These are phyloP conservation scores for Diprion similis DNA, from an alignment of 1,140 invertebrate species.

Conservation along the genomic window DNA sequence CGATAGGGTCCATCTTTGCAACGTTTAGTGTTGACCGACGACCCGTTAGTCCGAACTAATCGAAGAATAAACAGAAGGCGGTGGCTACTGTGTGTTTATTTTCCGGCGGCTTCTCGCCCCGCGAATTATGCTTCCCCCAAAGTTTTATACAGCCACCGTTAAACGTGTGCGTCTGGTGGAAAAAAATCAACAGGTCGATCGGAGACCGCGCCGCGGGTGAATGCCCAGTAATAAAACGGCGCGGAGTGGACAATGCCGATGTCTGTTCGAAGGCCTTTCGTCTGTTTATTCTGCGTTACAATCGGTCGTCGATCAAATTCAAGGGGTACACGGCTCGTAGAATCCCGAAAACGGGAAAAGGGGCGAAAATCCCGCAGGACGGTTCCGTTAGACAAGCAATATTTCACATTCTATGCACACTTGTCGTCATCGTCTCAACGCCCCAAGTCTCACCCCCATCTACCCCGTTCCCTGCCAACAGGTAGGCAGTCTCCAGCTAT, in stretches of 20 bases:
- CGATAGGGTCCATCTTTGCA: background rate
- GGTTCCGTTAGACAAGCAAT: constrained; percentile 29
- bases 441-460: background rate
- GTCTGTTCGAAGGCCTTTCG: too few species aligned
- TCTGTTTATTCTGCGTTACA: too few species aligned
- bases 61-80: constrained; percentile 4
- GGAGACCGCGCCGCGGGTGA: too few species aligned
- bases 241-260: too few species aligned
- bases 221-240: too few species aligned
- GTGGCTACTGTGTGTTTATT: background rate
- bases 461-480: background rate
- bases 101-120: background rate
- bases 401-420: constrained; percentile 57
- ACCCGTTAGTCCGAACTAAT: constrained; percentile 5
- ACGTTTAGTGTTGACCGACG: background rate
- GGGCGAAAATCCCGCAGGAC: background rate
- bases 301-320: too few species aligned
- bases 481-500: constrained; percentile 8
- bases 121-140: background rate
- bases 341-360: too few species aligned
- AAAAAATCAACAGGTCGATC: background rate
- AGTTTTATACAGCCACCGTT: too few species aligned
- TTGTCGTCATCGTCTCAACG: constrained; percentile 35
- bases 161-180: too few species aligned
- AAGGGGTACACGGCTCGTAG: too few species aligned